These are phyloP conservation scores for Ptilonorhynchus violaceus DNA, from an alignment of 2,113 vertebrate species.

Conservation along the genomic window DNA sequence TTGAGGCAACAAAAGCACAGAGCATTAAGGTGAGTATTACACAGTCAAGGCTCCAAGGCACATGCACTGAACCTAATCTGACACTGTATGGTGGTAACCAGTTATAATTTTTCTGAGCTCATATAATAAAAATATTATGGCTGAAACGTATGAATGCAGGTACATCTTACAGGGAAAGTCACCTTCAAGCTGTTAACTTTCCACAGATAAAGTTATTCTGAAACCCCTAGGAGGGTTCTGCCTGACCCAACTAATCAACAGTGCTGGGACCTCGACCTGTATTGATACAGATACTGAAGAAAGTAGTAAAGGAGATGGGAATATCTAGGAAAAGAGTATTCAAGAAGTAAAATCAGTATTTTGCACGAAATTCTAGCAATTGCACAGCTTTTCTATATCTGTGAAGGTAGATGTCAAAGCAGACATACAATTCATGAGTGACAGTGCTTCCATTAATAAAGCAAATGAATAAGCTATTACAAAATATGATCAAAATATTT, in stretches of 20 bases:
- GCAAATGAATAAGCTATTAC: neutral
- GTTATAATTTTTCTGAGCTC: neutral
- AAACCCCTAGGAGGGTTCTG: neutral
- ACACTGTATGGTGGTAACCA: neutral
- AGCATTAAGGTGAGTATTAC: neutral
- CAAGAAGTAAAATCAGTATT: neutral
- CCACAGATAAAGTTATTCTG: neutral
- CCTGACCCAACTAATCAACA: neutral
- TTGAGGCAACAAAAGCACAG: neutral
- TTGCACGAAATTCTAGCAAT: neutral
- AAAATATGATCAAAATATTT: neutral
- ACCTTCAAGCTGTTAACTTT: neutral
- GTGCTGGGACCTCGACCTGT: accelerated
- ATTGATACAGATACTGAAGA: neutral
- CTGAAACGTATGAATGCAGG: neutral
- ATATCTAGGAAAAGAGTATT: neutral
- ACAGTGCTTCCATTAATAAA: neutral
- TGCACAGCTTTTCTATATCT: neutral
- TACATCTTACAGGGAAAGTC: neutral
- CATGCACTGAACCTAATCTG: neutral
- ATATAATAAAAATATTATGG: neutral
- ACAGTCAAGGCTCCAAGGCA: neutral
- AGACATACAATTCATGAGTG: neutral
- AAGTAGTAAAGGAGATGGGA: neutral
- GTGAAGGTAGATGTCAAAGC: neutral